A percentile compares a stretch with the other conserved stretches of the same genome.
Conservation (phyloP, 2,888 invertebrate genomes). For the Dione juno region DNA sequence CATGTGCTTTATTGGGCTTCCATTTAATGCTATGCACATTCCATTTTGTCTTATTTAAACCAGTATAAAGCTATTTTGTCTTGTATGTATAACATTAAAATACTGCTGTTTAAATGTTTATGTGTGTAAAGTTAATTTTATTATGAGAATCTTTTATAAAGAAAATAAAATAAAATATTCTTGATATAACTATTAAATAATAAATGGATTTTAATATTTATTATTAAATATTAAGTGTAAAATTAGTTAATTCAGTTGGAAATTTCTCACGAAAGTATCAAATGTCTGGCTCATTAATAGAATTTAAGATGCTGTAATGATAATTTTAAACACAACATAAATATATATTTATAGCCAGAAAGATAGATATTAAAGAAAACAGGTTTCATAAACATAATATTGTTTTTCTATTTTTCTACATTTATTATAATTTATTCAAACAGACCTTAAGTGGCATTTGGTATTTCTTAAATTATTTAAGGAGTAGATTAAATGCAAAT, state of each 20-base stretch:
- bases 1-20: constrained; percentile 72
- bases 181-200: neutral
- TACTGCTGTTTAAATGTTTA: neutral
- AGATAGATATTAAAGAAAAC: too few relatives aligned
- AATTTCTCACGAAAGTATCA: constrained; percentile 2
- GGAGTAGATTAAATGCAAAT: neutral
- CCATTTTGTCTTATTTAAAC: constrained; percentile 45
- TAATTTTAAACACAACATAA: neutral
- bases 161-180: too few relatives aligned
- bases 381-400: neutral
- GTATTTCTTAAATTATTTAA: neutral
- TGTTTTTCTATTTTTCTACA: neutral
- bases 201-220: neutral
- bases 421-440: constrained; percentile 2
- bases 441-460: neutral
- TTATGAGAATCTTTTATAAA: neutral
- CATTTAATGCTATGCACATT: constrained; percentile 51
- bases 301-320: neutral
- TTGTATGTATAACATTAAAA: too few relatives aligned
- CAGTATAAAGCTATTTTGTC: constrained; percentile 23
- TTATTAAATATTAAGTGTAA: too few relatives aligned
- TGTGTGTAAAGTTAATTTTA: neutral
- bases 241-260: neutral
- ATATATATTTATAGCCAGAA: neutral
- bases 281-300: neutral